These are phyloP conservation scores for Fragum sueziense DNA, from an alignment of 2,888 invertebrate species.

Conservation along the genomic window DNA sequence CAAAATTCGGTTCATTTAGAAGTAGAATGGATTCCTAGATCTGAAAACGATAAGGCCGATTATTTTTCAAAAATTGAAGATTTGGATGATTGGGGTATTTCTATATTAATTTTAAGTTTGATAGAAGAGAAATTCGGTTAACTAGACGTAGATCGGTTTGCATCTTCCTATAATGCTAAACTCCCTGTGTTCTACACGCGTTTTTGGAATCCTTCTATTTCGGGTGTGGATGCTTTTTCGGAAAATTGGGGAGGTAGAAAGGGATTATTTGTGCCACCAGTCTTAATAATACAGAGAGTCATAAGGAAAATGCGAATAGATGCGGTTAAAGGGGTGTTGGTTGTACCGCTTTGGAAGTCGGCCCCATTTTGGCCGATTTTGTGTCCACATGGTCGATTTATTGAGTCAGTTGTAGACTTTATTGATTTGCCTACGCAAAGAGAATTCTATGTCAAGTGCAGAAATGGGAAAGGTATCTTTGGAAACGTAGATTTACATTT, in stretches of 20 bases:
- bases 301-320: slow-evolving; percentile 26
- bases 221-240: slow-evolving; percentile 39
- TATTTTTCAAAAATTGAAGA: slow-evolving; percentile 37
- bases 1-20: slow-evolving; percentile 25
- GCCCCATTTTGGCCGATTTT: slow-evolving; percentile 29
- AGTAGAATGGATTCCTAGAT: slow-evolving; percentile 51
- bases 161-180: slow-evolving; percentile 33
- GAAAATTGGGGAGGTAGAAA: slow-evolving; percentile 23
- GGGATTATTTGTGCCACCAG: slow-evolving; percentile 44
- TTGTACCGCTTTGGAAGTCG: slow-evolving; percentile 30
- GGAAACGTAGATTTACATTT: slow-evolving; percentile 25
- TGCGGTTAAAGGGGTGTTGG: slow-evolving; percentile 14
- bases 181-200: slow-evolving; percentile 36
- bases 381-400: slow-evolving; percentile 15
- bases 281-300: too few relatives aligned
- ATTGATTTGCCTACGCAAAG: slow-evolving; percentile 33
- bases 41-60: slow-evolving; percentile 46
- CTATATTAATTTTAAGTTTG: slow-evolving; percentile 17
- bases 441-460: slow-evolving; percentile 7
- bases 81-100: slow-evolving; percentile 54
- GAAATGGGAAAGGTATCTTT: slow-evolving; percentile 17
- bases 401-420: background rate
- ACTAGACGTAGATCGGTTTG: slow-evolving; percentile 43
- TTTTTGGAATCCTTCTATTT: slow-evolving; percentile 40
- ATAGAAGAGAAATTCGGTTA: slow-evolving; percentile 21